Conservation (phyloP, 2,797 vertebrate species). For the Paratrypauchen microcephalus region DNA sequence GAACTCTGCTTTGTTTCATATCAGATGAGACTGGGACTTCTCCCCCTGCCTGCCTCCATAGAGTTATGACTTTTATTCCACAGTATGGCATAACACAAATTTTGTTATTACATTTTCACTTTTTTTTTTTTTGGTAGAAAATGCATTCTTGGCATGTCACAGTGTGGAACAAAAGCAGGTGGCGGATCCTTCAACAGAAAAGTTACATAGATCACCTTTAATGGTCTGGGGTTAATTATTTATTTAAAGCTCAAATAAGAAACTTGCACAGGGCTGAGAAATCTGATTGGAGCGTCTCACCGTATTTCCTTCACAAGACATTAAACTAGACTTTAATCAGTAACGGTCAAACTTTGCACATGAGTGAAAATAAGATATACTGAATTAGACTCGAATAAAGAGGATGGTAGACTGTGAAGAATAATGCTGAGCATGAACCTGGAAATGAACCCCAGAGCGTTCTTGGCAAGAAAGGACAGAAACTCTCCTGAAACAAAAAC, state of each 20-base stretch:
- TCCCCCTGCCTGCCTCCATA: too few species aligned
- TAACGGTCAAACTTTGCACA: background rate
- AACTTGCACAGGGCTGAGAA: background rate
- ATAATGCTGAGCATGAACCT: conserved; percentile 17
- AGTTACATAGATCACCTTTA: background rate
- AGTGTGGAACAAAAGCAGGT: background rate
- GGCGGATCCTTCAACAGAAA: background rate
- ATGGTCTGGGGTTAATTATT: background rate
- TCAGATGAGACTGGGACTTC: too few species aligned
- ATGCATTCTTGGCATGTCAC: background rate
- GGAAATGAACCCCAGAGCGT: conserved; percentile 18
- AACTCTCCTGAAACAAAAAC: background rate
- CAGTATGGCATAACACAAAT: too few species aligned
- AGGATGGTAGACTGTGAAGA: background rate
- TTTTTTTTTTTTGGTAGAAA: too few species aligned
- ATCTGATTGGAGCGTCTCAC: background rate
- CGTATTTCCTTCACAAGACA: too few species aligned
- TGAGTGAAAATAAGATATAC: background rate
- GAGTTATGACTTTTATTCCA: too few species aligned
- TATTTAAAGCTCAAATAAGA: background rate
- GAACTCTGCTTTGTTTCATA: too few species aligned
- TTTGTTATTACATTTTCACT: too few species aligned
- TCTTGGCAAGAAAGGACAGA: conserved; percentile 26
- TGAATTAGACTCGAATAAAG: background rate
- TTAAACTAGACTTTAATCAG: background rate